Percentiles rank a stretch among this genome's conserved stretches.
Conservation (phyloP, 2,113 vertebrate genomes). For the Todiramphus chloris region DNA sequence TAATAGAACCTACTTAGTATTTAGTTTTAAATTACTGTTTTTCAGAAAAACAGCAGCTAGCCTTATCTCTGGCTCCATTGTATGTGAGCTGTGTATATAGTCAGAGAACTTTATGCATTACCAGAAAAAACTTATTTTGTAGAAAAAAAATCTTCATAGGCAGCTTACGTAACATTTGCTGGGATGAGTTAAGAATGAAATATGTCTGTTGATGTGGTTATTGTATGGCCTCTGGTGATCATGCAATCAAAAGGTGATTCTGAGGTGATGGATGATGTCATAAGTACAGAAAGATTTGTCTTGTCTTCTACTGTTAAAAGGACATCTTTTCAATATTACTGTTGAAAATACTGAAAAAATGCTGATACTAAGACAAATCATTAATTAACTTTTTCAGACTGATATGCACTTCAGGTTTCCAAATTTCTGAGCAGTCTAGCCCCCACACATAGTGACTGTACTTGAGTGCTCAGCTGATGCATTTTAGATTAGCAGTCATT, state of each 20-base stretch:
- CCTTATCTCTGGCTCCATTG: neutral
- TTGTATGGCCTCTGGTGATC: neutral
- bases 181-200: neutral
- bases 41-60: neutral
- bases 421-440: neutral
- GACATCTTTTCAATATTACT: neutral
- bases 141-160: neutral
- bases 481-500: neutral
- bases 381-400: neutral
- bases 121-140: neutral
- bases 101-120: neutral
- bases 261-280: neutral
- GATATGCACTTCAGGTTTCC: neutral
- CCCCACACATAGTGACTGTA: neutral
- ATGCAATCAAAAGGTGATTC: neutral
- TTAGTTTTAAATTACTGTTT: neutral
- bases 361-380: neutral
- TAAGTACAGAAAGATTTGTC: neutral
- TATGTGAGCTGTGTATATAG: neutral
- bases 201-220: neutral
- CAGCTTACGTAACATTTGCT: neutral
- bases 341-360: neutral
- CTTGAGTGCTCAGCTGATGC: neutral
- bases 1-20: neutral
- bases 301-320: neutral